Percentiles rank a stretch among this genome's conserved stretches.
Evolutionary conservation across 2,888 invertebrate genomes (phyloP).

Genomic region (Pedicia rivosa): DNA sequence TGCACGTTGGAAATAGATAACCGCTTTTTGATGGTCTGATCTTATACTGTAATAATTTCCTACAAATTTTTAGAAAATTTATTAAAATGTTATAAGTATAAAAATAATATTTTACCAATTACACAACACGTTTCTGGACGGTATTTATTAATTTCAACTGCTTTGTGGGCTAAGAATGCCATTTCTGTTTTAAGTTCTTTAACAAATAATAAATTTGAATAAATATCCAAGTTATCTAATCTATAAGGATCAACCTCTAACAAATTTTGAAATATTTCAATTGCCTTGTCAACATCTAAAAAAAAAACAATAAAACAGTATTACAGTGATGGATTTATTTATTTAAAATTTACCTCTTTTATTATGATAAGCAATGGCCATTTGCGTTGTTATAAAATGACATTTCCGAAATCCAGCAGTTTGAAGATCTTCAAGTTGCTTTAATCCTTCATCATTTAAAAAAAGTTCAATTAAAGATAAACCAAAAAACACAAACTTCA

Average conservation of each 20-base stretch:
- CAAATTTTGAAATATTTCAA: slow-evolving; percentile 67
- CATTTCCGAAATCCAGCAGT: slow-evolving; percentile 71
- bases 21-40: slow-evolving; percentile 94
- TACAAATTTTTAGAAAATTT: slow-evolving; percentile 54
- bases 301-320: too few relatives aligned
- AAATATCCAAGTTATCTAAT: slow-evolving; percentile 90
- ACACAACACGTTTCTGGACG: slow-evolving; percentile 95
- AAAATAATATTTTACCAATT: too few relatives aligned
- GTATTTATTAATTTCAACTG: slow-evolving; percentile 90
- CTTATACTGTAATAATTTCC: slow-evolving; percentile 93
- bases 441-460: slow-evolving; percentile 75
- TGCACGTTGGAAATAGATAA: slow-evolving; percentile 90
- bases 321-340: too few relatives aligned
- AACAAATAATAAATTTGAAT: slow-evolving; percentile 89
- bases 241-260: slow-evolving; percentile 81
- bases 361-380: slow-evolving; percentile 85
- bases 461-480: slow-evolving; percentile 82
- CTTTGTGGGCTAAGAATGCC: slow-evolving; percentile 83
- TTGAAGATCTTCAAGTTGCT: slow-evolving; percentile 61
- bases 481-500: slow-evolving; percentile 81
- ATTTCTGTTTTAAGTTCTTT: slow-evolving; percentile 84
- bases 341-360: slow-evolving; percentile 48
- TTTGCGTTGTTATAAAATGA: slow-evolving; percentile 79
- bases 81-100: too few relatives aligned
- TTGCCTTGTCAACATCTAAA: slow-evolving; percentile 76